phyloP scores from a whole-genome alignment of 1,140 invertebrate species.

The Geopemphigus sp. region DNA sequence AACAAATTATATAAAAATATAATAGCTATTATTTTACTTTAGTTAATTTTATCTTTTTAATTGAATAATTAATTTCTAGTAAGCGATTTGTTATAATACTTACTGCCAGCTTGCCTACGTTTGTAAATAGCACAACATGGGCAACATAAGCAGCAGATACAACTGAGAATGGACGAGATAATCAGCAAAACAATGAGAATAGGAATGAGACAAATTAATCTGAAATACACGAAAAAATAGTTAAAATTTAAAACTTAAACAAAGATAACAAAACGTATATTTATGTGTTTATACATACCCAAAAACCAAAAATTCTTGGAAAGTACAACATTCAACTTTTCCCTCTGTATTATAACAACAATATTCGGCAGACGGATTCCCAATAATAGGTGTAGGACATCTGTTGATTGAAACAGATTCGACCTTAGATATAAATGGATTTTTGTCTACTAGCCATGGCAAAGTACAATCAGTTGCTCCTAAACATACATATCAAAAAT shows the following conservation, averaged over 20 bases:
- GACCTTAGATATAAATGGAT: conserved; percentile 14
- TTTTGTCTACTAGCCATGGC: conserved; percentile 31
- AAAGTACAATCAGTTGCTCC: conserved; percentile 37
- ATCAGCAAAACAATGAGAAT: conserved; percentile 50
- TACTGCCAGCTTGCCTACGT: conserved; percentile 51
- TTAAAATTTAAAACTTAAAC: background rate
- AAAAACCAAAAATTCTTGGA: conserved; percentile 45
- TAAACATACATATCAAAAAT: conserved; percentile 4
- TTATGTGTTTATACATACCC: conserved; percentile 35
- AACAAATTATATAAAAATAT: background rate
- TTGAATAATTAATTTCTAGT: background rate
- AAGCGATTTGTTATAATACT: conserved; percentile 27
- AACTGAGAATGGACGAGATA: conserved; percentile 51
- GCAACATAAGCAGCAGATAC: conserved; percentile 52
- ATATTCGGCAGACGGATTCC: conserved; percentile 32
- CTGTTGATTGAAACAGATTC: conserved; percentile 6
- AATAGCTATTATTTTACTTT: background rate
- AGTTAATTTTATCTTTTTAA: background rate
- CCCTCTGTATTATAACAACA: conserved; percentile 50
- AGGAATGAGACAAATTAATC: conserved; percentile 38
- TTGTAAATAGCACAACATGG: conserved; percentile 52
- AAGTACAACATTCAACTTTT: conserved; percentile 48
- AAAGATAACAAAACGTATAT: background rate
- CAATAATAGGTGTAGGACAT: conserved; percentile 33
- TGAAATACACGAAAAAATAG: conserved; percentile 18